These are phyloP conservation scores for Clarias fuscus DNA, from an alignment of 2,797 vertebrate genomes.

Conservation along the genomic window DNA sequence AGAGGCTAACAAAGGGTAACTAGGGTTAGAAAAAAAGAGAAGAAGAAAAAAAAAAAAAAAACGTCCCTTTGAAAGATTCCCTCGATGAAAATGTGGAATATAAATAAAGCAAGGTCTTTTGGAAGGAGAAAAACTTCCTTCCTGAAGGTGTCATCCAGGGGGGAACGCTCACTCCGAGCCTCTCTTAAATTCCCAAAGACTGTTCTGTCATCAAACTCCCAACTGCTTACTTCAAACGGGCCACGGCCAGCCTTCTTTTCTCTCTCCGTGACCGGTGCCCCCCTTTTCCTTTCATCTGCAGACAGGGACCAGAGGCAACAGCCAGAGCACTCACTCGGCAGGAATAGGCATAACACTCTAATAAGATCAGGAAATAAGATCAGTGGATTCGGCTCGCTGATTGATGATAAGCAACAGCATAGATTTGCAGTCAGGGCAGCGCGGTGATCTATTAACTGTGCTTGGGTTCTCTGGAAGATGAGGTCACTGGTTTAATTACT, in stretches of 20 bases:
- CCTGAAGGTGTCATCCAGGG: conserved; percentile 74
- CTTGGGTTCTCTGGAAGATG: background rate
- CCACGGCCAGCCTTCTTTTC: conserved; percentile 72
- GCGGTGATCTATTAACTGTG: background rate
- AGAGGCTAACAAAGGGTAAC: background rate
- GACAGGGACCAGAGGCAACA: conserved; percentile 52
- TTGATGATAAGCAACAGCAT: conserved; percentile 40
- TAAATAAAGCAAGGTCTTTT: conserved; percentile 82
- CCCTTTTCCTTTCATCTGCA: conserved; percentile 75
- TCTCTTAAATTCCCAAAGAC: conserved; percentile 83
- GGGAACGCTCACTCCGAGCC: conserved; percentile 71
- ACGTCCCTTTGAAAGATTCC: conserved; percentile 73
- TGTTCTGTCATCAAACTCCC: conserved; percentile 82
- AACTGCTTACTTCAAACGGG: conserved; percentile 80
- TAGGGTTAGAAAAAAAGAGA: too few species aligned
- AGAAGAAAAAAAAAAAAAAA: conserved; percentile 63
- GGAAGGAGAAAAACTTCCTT: conserved; percentile 85
- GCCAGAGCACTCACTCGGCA: conserved; percentile 36
- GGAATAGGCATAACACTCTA: conserved; percentile 49
- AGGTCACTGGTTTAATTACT: conserved; percentile 17
- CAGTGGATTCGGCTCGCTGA: conserved; percentile 42
- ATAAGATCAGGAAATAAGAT: conserved; percentile 56
- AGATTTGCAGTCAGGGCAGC: conserved; percentile 16
- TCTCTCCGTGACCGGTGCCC: conserved; percentile 60
- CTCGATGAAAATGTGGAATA: conserved; percentile 82